These are phyloP conservation scores for Notolabrus celidotus DNA, from an alignment of 2,797 vertebrate species.

Conservation along the genomic window DNA sequence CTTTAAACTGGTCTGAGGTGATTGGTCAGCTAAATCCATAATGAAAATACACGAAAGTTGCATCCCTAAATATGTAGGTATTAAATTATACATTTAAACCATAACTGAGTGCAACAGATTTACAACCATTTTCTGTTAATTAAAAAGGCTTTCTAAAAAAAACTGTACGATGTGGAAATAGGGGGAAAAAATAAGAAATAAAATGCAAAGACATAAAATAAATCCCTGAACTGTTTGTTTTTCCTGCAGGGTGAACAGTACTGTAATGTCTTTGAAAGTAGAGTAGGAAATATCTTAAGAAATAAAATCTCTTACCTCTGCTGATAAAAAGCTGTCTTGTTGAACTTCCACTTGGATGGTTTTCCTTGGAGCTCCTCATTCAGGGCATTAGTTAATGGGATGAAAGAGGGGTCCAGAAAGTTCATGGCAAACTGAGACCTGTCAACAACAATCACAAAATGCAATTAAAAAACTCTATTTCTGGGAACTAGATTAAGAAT, in stretches of 20 bases:
- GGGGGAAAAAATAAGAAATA: not conserved
- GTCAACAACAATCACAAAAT: conserved; percentile 36
- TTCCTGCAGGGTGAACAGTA: too few relatives aligned
- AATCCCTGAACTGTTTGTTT: too few relatives aligned
- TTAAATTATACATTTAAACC: not conserved
- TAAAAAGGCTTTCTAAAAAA: not conserved
- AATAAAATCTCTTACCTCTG: conserved; percentile 89
- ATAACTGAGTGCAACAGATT: not conserved
- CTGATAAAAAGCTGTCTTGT: conserved; percentile 91
- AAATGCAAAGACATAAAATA: too few relatives aligned
- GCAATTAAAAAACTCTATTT: not conserved
- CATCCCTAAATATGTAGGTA: too few relatives aligned
- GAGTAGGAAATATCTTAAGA: too few relatives aligned
- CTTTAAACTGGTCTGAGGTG: too few relatives aligned
- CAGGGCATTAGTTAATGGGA: conserved; percentile 93
- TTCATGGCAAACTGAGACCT: conserved; percentile 98
- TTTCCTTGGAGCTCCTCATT: conserved; percentile 95
- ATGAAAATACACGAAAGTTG: not conserved
- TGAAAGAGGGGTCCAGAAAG: conserved; percentile 96
- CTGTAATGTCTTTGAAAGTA: too few relatives aligned
- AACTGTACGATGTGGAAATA: too few relatives aligned
- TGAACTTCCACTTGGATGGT: conserved; percentile 94
- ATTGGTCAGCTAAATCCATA: not conserved
- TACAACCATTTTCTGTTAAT: not conserved
- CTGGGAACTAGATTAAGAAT: too few relatives aligned